These are phyloP conservation scores for Ochotona curzoniae DNA, from an alignment of 2,113 vertebrate species.

Conservation along the genomic window DNA sequence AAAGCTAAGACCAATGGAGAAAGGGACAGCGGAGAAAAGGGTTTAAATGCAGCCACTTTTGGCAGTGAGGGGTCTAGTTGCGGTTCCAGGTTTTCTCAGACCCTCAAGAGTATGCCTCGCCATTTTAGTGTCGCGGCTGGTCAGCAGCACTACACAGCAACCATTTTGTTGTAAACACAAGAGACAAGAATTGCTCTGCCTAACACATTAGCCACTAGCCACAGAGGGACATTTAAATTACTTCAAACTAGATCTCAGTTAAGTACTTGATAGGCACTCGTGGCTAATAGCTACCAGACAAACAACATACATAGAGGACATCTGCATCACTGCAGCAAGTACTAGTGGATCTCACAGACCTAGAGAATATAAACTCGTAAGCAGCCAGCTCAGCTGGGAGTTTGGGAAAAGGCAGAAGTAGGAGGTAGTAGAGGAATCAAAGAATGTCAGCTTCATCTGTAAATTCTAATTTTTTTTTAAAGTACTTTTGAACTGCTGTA, in stretches of 20 bases:
- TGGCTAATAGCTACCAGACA: background rate
- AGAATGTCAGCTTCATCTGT: constrained; percentile 36
- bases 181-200: background rate
- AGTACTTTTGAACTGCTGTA: background rate
- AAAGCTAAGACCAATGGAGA: too few species aligned
- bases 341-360: background rate
- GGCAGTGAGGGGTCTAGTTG: too few species aligned
- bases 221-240: constrained; percentile 24
- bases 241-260: constrained; percentile 1
- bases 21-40: too few species aligned
- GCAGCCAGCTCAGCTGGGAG: background rate
- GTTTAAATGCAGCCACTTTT: too few species aligned
- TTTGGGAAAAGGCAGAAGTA: background rate
- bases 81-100: too few species aligned
- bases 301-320: background rate
- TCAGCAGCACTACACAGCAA: too few species aligned
- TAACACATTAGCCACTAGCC: background rate
- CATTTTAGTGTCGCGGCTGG: too few species aligned
- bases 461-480: constrained; percentile 52
- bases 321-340: constrained; percentile 21
- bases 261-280: background rate
- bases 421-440: background rate
- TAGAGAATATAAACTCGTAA: constrained; percentile 47
- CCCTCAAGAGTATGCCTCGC: too few species aligned
- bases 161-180: background rate